These are phyloP conservation scores for Eucera pruinosa DNA, from an alignment of 2,888 invertebrate species.

Conservation along the genomic window DNA sequence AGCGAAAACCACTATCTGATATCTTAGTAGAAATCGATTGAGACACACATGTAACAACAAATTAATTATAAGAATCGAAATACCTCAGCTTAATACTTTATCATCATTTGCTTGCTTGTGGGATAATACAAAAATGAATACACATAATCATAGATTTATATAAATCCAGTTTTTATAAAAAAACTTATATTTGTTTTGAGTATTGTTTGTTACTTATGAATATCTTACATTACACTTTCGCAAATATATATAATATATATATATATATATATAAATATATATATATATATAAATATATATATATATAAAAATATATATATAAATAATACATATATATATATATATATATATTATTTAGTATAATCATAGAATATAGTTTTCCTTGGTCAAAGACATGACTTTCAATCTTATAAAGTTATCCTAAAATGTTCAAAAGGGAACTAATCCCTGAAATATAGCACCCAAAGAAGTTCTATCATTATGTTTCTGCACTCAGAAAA, in stretches of 20 bases:
- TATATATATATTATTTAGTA: slow-evolving; percentile 57
- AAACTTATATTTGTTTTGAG: slow-evolving; percentile 67
- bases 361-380: slow-evolving; percentile 63
- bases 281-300: slow-evolving; percentile 39
- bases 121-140: slow-evolving; percentile 55
- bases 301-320: slow-evolving; percentile 21
- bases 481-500: slow-evolving; percentile 52
- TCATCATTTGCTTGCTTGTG: slow-evolving; percentile 27
- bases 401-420: slow-evolving; percentile 62
- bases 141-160: slow-evolving; percentile 52
- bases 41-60: slow-evolving; percentile 22
- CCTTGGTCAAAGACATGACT: slow-evolving; percentile 66
- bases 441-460: slow-evolving; percentile 69
- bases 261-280: slow-evolving; percentile 47
- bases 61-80: slow-evolving; percentile 2
- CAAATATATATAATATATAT: slow-evolving; percentile 49
- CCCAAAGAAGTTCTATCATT: slow-evolving; percentile 64
- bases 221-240: slow-evolving; percentile 66
- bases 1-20: slow-evolving; percentile 89
- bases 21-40: slow-evolving; percentile 87
- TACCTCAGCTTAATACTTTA: slow-evolving; percentile 8
- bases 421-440: slow-evolving; percentile 60
- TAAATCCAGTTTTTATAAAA: slow-evolving; percentile 63
- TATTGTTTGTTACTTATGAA: slow-evolving; percentile 62
- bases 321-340: slow-evolving; percentile 52